Evolutionary conservation across 1,140 invertebrate genomes (phyloP).

Genomic region (Steinernema khuongi): DNA sequence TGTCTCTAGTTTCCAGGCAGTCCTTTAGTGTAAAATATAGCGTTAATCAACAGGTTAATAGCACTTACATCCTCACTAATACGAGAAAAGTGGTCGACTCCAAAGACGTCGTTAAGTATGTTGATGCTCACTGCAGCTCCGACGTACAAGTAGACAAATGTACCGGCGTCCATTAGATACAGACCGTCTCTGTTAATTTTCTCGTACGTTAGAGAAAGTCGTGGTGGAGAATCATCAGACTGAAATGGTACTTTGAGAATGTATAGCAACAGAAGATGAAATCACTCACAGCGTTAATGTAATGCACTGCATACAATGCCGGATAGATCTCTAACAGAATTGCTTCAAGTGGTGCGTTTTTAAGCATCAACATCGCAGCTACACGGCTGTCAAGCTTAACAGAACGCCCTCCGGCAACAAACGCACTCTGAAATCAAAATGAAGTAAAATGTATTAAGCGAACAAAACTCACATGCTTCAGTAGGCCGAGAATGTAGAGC

Average conservation of each 20-base stretch:
- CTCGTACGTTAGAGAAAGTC: slow-evolving; percentile 67
- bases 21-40: slow-evolving; percentile 61
- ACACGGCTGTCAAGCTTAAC: slow-evolving; percentile 86
- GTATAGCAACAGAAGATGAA: slow-evolving; percentile 26
- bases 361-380: slow-evolving; percentile 86
- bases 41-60: not conserved
- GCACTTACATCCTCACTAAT: slow-evolving; percentile 67
- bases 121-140: slow-evolving; percentile 72
- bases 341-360: slow-evolving; percentile 74
- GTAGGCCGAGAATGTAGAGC: slow-evolving; percentile 78
- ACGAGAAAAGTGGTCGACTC: slow-evolving; percentile 67
- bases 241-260: slow-evolving; percentile 13
- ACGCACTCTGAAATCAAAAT: slow-evolving; percentile 44
- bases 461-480: slow-evolving; percentile 74
- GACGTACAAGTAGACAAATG: slow-evolving; percentile 77
- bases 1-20: slow-evolving; percentile 74
- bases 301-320: slow-evolving; percentile 82
- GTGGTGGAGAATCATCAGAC: slow-evolving; percentile 25
- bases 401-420: slow-evolving; percentile 66
- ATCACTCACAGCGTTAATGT: slow-evolving; percentile 64
- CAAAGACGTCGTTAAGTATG: slow-evolving; percentile 72
- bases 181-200: slow-evolving; percentile 78
- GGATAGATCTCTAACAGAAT: slow-evolving; percentile 84
- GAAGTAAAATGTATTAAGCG: not conserved
- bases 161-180: slow-evolving; percentile 82